Conservation (phyloP, 2,113 vertebrate species). For the Oostethus manadensis region DNA sequence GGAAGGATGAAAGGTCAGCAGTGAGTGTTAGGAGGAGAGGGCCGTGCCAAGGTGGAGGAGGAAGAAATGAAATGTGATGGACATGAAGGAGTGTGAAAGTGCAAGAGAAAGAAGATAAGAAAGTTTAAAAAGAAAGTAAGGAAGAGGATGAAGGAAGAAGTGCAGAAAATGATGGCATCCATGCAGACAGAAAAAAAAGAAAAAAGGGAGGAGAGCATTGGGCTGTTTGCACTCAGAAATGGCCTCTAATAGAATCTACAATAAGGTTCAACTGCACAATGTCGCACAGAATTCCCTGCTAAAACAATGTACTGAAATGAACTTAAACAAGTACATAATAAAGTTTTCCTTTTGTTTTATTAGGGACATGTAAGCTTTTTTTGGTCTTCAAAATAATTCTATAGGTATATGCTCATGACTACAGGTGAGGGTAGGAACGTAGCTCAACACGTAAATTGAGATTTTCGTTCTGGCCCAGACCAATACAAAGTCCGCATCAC, state of each 20-base stretch:
- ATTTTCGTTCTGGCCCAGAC: too few species aligned
- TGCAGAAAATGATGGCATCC: slow-evolving; percentile 78
- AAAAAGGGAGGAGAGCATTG: slow-evolving; percentile 39
- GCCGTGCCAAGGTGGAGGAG: slow-evolving; percentile 15
- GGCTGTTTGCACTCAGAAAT: slow-evolving; percentile 67
- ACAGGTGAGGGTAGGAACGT: too few species aligned
- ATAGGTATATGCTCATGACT: too few species aligned
- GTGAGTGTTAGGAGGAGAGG: slow-evolving; percentile 54
- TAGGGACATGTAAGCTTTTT: background rate
- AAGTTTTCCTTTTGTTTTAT: background rate
- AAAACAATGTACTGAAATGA: background rate
- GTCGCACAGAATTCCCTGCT: background rate
- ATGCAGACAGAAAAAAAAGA: slow-evolving; percentile 67
- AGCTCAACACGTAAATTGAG: too few species aligned
- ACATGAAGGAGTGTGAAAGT: slow-evolving; percentile 43
- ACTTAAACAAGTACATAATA: background rate
- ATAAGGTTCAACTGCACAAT: background rate
- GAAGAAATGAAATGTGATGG: slow-evolving; percentile 21
- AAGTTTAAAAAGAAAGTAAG: slow-evolving; percentile 34
- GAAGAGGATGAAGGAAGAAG: slow-evolving; percentile 59
- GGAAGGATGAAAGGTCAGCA: slow-evolving; percentile 18
- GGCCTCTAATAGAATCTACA: slow-evolving; percentile 80
- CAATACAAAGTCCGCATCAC: too few species aligned
- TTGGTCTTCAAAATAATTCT: background rate
- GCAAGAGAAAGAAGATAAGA: slow-evolving; percentile 37